A percentile compares a stretch with the other conserved stretches of the same genome.
phyloP scores from a whole-genome alignment of 2,888 invertebrate species.

The Diarsia dahlii region DNA sequence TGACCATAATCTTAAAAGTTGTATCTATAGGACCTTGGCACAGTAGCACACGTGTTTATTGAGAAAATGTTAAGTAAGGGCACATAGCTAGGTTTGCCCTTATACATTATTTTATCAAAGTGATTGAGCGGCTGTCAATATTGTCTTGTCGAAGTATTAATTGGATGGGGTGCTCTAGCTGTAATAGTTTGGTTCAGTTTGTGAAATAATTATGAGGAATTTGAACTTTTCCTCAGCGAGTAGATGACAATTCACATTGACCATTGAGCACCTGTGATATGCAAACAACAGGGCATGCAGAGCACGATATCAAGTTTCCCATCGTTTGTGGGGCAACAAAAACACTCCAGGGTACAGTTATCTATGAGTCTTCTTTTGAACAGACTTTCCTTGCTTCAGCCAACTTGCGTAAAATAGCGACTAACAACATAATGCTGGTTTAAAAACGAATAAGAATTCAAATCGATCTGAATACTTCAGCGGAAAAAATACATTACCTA shows the following conservation, averaged over 20 bases:
- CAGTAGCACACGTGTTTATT: slow-evolving; percentile 49
- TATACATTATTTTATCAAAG: slow-evolving; percentile 30
- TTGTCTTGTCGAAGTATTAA: slow-evolving; percentile 24
- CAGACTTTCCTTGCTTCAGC: no score
- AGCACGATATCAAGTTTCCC: no score
- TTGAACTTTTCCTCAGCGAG: no score
- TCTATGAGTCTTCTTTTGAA: no score
- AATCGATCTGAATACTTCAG: neutral
- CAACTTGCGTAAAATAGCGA: no score
- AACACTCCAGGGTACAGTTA: no score
- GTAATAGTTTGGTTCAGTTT: neutral
- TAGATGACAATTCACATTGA: no score
- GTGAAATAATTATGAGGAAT: neutral
- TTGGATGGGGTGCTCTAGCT: slow-evolving; percentile 31
- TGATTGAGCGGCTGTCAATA: slow-evolving; percentile 48
- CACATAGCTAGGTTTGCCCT: slow-evolving; percentile 1
- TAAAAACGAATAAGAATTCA: slow-evolving; percentile 13
- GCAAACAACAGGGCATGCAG: no score
- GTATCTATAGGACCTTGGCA: slow-evolving; percentile 58
- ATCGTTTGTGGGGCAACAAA: no score
- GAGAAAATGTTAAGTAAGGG: slow-evolving; percentile 52
- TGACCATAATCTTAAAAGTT: slow-evolving; percentile 55
- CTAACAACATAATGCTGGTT: neutral
- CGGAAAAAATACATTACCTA: neutral
- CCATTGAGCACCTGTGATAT: no score